phyloP scores from a whole-genome alignment of 2,113 vertebrate species.

The Prolemur simus region DNA sequence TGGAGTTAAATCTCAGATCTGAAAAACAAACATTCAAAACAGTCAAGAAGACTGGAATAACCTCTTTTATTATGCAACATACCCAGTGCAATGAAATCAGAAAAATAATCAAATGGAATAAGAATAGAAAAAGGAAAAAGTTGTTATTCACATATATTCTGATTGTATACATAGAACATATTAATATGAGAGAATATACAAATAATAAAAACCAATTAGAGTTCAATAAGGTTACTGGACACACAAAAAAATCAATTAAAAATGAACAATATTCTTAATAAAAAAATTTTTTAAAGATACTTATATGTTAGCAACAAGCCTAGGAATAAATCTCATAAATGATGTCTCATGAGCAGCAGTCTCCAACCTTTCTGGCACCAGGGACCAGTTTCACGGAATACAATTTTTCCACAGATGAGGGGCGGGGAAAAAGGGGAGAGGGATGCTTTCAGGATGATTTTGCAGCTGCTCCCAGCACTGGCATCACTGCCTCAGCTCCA shows the following conservation, averaged over 20 bases:
- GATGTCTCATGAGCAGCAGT: neutral
- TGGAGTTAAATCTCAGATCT: neutral
- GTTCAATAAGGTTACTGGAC: neutral
- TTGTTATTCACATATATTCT: neutral
- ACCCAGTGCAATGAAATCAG: neutral
- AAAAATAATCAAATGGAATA: neutral
- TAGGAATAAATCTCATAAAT: constrained; percentile 15
- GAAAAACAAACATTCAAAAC: neutral
- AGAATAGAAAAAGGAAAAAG: neutral
- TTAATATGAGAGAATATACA: too few relatives aligned
- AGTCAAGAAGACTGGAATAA: neutral
- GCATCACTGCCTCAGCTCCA: too few relatives aligned
- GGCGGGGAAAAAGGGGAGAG: too few relatives aligned
- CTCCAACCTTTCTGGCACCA: too few relatives aligned
- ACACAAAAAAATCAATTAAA: neutral
- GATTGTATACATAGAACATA: neutral
- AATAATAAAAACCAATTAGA: neutral
- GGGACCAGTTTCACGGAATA: too few relatives aligned
- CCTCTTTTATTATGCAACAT: neutral
- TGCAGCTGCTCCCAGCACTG: too few relatives aligned
- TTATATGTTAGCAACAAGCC: neutral
- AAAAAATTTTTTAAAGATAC: neutral
- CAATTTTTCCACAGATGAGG: too few relatives aligned
- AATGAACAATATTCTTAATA: neutral
- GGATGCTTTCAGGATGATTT: too few relatives aligned